Evolutionary conservation across 1,140 invertebrate genomes (phyloP), one percentile per base, ranked within the genome.

Genomic region (Hyposmocoma kahamanoa): DNA sequence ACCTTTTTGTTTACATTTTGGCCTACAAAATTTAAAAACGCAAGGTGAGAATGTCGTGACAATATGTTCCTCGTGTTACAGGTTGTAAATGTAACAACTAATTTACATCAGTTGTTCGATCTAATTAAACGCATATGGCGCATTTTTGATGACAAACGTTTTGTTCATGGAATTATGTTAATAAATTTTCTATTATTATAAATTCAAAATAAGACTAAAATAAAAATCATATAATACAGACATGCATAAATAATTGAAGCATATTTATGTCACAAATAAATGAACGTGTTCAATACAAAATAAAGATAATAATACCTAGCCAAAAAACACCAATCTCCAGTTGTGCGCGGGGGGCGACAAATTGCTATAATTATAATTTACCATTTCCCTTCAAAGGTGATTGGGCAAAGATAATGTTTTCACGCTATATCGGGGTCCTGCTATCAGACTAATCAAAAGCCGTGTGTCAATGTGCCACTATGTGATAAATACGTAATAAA

Each of bases 321-420:
- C n/a, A n/a, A n/a, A n/a, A n/a, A n/a, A n/a, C n/a, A n/a, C n/a
- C n/a, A n/a, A n/a, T n/a, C n/a, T n/a, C n/a, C n/a, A n/a, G n/a
- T n/a, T n/a, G n/a, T n/a, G n/a, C n/a, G n/a, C 11, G 11, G 24
- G 30, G 48, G 49, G 56, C 50, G 56, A 42, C 50, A 70, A 70
- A 70, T 70, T 64, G 58, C 56, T 47, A 36, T 67, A 64, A 70
- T 70, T n/a, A n/a, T n/a, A n/a, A n/a, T n/a, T n/a, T 59, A 64
- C 50, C 41, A 39, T 53, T 64, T 62, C 47, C 56, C 56, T 52
- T 22, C 18, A 8, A 34, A 34, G 9, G 8, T 34, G 59, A 56
- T 70, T 43, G 20, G n/a, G 41, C 30, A 50, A 13, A 59, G 58
- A 64, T 67, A 67, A 61, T 57, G 17, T 54, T 54, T 62, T 47